Evolutionary conservation across 2,797 vertebrate genomes (phyloP), one percentile per base, ranked within the genome.

Genomic region (Oreonectes daqikongensis): DNA sequence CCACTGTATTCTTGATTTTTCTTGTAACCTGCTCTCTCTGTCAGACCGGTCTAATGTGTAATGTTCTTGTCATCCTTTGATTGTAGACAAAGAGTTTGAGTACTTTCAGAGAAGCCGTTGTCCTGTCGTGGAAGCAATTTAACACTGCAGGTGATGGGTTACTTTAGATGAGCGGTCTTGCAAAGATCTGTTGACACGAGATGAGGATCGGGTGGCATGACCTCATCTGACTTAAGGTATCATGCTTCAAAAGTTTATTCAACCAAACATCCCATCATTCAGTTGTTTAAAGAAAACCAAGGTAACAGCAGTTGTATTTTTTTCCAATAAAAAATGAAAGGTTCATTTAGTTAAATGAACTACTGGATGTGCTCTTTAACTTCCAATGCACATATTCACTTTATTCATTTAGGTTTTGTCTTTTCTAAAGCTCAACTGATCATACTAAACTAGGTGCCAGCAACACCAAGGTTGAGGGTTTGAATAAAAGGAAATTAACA

Each of bases 171-270:
- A 50, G 9, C 20, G 14, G 17, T 26, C 52, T 32, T 40, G n/a
- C 26, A 59, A 22, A 55, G 46, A 55, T 87, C 75, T 38, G 44
- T 81, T 85, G 82, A 64, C 79, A 73, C 20, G 57, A 72, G 46
- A 73, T 28, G 53, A 48, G 7, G 70, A 74, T 87, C 83, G 0
- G 24, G 15, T 81, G 74, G 10, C 72, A 3, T 14, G 80, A 81
- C 76, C 77, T 69, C 4, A 5, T 79, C 55, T 76, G 77, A 35
- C 52, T 46, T 52, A 61, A n/a, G 32, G 20, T 61, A 28, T 52
- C 40, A n/a, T 60, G 10, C 40, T 26, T 57, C 9, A 17, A 44
- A 35, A 32, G 22, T 60, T 14, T 40, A 5, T 77, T 60, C 14
- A 77, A 40, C 30, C 42, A 69, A 53, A 75, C 61, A 69, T 26